phyloP scores from a whole-genome alignment of 2,113 vertebrate genomes.

The Galeopterus variegatus region DNA sequence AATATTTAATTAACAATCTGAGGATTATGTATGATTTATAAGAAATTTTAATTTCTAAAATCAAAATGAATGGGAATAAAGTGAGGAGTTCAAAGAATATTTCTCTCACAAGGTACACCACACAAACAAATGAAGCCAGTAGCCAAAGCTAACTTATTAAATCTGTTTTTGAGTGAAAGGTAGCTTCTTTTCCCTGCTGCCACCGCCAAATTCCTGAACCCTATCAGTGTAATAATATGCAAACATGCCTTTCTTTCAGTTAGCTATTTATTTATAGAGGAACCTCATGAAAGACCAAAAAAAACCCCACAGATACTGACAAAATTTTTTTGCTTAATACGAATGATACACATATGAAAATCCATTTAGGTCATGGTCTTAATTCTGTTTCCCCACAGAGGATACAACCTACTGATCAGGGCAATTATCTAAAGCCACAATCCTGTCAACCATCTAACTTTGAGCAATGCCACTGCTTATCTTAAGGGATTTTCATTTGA shows the following conservation, averaged over 20 bases:
- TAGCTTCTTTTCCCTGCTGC: not conserved
- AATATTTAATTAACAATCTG: constrained; percentile 76
- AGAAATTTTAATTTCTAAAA: constrained; percentile 58
- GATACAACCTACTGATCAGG: not conserved
- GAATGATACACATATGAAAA: not conserved
- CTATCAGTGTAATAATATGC: not conserved
- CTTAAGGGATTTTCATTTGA: not conserved
- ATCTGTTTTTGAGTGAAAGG: not conserved
- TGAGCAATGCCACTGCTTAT: not conserved
- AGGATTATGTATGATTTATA: constrained; percentile 64
- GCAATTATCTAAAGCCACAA: not conserved
- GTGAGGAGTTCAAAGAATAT: not conserved
- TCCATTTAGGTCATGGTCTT: not conserved
- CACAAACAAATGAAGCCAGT: not conserved
- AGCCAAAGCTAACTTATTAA: not conserved
- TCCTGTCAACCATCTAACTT: not conserved
- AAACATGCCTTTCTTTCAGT: not conserved
- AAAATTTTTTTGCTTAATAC: not conserved
- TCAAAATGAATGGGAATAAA: constrained; percentile 25
- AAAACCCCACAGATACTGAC: not conserved
- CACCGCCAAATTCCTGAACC: not conserved
- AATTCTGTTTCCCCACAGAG: not conserved
- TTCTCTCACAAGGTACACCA: not conserved
- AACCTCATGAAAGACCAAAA: not conserved
- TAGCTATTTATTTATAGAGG: not conserved